Conservation (phyloP, 2,888 invertebrate species). For the Branchipolynoe longqiensis region DNA sequence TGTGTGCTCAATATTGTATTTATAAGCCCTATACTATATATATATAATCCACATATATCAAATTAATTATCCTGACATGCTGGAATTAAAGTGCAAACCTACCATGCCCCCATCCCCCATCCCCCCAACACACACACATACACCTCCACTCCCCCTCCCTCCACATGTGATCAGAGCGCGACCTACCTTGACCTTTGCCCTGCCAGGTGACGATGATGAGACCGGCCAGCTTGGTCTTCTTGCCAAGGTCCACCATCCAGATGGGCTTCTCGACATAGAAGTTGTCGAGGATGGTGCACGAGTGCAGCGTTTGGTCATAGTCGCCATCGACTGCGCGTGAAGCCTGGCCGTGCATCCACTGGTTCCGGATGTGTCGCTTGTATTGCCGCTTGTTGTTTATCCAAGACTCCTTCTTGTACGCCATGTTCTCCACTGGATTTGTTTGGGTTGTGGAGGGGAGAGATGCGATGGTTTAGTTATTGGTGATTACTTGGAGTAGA, state of each 20-base stretch:
- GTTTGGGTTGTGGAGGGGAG: too few relatives aligned
- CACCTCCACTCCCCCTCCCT: too few relatives aligned
- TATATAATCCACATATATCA: too few relatives aligned
- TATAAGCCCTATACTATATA: too few relatives aligned
- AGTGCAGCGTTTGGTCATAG: conserved; percentile 80
- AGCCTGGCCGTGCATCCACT: conserved; percentile 79
- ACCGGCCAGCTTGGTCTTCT: conserved; percentile 81
- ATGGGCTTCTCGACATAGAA: conserved; percentile 83
- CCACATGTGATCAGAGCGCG: too few relatives aligned
- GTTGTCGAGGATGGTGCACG: conserved; percentile 84
- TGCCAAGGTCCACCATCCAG: conserved; percentile 84
- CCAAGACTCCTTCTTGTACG: conserved; percentile 83
- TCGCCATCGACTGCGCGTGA: conserved; percentile 83
- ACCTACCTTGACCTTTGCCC: conserved; percentile 67
- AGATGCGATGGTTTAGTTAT: too few relatives aligned
- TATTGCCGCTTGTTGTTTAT: conserved; percentile 82
- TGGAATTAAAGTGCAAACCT: too few relatives aligned
- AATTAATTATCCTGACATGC: too few relatives aligned
- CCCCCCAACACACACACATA: too few relatives aligned
- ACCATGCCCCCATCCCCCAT: too few relatives aligned
- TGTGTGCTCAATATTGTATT: too few relatives aligned
- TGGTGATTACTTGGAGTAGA: too few relatives aligned
- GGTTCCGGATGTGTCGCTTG: conserved; percentile 82
- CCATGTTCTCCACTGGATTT: conserved; percentile 84
- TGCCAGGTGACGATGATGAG: conserved; percentile 82